phyloP scores from a whole-genome alignment of 2,888 invertebrate genomes.

The Deroplatys truncata region DNA sequence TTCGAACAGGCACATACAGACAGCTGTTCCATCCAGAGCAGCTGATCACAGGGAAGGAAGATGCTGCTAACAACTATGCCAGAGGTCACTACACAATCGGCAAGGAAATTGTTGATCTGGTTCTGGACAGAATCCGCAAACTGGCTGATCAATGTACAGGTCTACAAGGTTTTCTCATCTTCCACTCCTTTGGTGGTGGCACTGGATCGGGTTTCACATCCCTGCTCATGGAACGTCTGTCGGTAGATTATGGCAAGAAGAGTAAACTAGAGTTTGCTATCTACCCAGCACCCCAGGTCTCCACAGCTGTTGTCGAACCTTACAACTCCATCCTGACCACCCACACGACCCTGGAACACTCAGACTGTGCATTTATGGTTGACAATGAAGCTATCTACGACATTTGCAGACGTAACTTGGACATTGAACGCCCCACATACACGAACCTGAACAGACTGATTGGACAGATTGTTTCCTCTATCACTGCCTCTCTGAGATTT shows the following conservation, averaged over 20 bases:
- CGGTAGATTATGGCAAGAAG: constrained; percentile 64
- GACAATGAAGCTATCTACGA: constrained; percentile 53
- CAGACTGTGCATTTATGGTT: constrained; percentile 61
- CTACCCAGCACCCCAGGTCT: constrained; percentile 58
- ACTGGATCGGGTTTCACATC: constrained; percentile 64
- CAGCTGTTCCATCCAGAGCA: constrained; percentile 66
- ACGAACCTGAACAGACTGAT: constrained; percentile 59
- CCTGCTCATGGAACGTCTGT: constrained; percentile 60
- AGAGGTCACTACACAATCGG: constrained; percentile 81
- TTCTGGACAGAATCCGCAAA: constrained; percentile 53
- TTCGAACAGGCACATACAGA: constrained; percentile 88
- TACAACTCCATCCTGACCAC: constrained; percentile 58
- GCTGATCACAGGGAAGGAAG: constrained; percentile 94
- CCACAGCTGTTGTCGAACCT: constrained; percentile 50
- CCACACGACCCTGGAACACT: constrained; percentile 59
- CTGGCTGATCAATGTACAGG: constrained; percentile 55
- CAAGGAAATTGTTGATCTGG: constrained; percentile 55
- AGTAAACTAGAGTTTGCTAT: constrained; percentile 61
- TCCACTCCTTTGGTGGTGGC: constrained; percentile 60
- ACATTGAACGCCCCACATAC: constrained; percentile 57
- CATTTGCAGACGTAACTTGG: constrained; percentile 56
- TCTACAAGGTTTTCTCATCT: constrained; percentile 57
- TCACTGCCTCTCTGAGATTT: constrained; percentile 57
- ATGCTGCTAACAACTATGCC: constrained; percentile 97
- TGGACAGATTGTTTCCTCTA: constrained; percentile 55